A percentile compares a stretch with the other conserved stretches of the same genome.
phyloP scores from a whole-genome alignment of 30 jellyfish, hydroid and myxozoan genomes.

The Sanderia malayensis region DNA sequence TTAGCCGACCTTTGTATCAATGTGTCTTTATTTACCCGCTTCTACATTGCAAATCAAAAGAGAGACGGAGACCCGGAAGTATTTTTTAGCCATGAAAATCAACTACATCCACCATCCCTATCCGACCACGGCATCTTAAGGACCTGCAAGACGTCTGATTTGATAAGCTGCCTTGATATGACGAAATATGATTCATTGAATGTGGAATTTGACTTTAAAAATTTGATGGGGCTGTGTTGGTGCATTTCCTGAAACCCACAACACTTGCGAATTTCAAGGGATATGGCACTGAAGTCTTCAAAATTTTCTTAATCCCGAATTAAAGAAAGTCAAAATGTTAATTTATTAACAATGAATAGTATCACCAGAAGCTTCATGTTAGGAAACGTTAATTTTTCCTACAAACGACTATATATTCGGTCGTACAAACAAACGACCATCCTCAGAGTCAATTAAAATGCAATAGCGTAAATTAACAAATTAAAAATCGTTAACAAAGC shows the following conservation, averaged over 20 bases:
- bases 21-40: conserved; percentile 47
- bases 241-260: conserved; percentile 53
- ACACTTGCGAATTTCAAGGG: conserved; percentile 18
- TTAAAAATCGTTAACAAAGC: too few relatives aligned
- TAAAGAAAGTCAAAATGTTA: conserved; percentile 9
- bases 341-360: too few relatives aligned
- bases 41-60: conserved; percentile 40
- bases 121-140: too few relatives aligned
- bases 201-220: neutral
- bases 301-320: conserved; percentile 3
- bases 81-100: too few relatives aligned
- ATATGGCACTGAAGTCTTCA: conserved; percentile 31
- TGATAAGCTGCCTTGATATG: conserved; percentile 21
- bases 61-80: conserved; percentile 53
- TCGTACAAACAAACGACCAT: too few relatives aligned
- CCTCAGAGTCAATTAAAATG: too few relatives aligned
- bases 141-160: conserved; percentile 37
- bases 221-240: conserved; percentile 30
- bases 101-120: too few relatives aligned
- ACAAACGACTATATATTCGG: too few relatives aligned
- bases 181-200: conserved; percentile 16
- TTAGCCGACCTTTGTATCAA: conserved; percentile 39
- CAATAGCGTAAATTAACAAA: too few relatives aligned
- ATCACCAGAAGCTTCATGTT: too few relatives aligned
- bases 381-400: too few relatives aligned